These are phyloP conservation scores for Drosophila kepulauana DNA, from an alignment of 1,140 invertebrate species.

Conservation along the genomic window DNA sequence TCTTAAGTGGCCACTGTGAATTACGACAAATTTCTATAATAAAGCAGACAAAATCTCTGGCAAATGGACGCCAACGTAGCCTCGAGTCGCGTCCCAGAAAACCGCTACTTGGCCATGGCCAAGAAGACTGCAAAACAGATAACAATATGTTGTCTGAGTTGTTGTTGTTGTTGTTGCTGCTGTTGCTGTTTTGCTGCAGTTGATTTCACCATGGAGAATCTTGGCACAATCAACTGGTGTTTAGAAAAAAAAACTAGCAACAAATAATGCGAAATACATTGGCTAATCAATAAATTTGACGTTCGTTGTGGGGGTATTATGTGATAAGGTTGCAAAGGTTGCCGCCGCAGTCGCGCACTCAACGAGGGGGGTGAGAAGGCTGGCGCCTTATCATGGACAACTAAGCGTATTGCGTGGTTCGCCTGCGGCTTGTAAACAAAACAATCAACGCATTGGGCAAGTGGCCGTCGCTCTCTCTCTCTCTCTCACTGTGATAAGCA, in stretches of 20 bases:
- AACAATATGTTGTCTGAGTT: conserved; percentile 53
- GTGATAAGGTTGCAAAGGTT: conserved; percentile 39
- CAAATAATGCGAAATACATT: conserved; percentile 1
- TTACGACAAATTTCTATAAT: conserved; percentile 84
- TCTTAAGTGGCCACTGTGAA: conserved; percentile 80
- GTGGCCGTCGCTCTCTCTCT: neutral
- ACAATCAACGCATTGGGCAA: conserved; percentile 58
- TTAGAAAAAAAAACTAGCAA: conserved; percentile 12
- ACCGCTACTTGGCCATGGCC: conserved; percentile 66
- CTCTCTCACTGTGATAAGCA: conserved; percentile 25
- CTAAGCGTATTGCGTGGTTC: conserved; percentile 71
- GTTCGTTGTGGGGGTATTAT: conserved; percentile 18
- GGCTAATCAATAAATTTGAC: conserved; percentile 63
- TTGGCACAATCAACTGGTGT: conserved; percentile 32
- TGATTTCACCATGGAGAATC: conserved; percentile 57
- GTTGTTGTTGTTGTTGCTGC: conserved; percentile 17
- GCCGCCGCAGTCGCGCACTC: neutral
- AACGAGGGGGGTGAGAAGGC: neutral
- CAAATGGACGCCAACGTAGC: conserved; percentile 58
- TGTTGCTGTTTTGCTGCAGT: neutral
- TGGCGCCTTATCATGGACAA: conserved; percentile 53
- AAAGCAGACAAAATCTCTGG: conserved; percentile 77
- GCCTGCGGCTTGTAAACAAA: conserved; percentile 69
- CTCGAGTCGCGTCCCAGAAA: conserved; percentile 51
- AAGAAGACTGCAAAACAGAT: conserved; percentile 46